Evolutionary conservation across 1,140 invertebrate genomes (phyloP), one percentile per base, ranked within the genome.

Genomic region (Carcinoscorpius rotundicauda): DNA sequence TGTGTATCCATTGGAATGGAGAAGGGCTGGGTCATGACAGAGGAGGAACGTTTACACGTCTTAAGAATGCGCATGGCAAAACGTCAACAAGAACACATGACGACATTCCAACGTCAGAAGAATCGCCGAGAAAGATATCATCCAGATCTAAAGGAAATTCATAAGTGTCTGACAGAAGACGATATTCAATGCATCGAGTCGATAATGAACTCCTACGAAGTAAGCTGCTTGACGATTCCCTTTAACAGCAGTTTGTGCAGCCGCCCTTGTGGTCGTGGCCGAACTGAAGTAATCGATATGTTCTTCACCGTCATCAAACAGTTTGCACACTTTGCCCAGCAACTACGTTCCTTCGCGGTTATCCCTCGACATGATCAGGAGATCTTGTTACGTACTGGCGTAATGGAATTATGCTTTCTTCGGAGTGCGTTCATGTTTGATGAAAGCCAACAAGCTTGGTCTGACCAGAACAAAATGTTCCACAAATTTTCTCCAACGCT

Each of bases 351-450:
- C 3, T 82, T 81, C 70, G 74, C 74, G 58, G 71, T 72, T 5
- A 72, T 82, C 6, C 74, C 73, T 6, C 72, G 76, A 62, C 68
- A 69, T 3, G 80, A 81, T 68, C 79, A 81, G 71, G 77, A 78
- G 62, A 75, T 75, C n/a, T 71, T 82, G 10, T 70, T 82, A 52
- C 75, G 80, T 62, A 77, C 76, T 52, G 77, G 78, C 55, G 78
- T 79, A 60, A 76, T 82, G 60, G 81, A 82, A 71, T 72, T 82
- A 73, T 77, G 80, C 67, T 78, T 82, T 69, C 73, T 82, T n/a
- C 73, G 79, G 29, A 63, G 78, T 73, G 70, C 75, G 1, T 68
- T 72, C 50, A 67, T 68, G 49, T 77, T 71, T 58, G 75, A 76
- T 62, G 68, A 71, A 49, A 72, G 70, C 51, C 69, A 74, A 52